Conservation (phyloP, 2,113 vertebrate genomes). For the Silurus glanis region DNA sequence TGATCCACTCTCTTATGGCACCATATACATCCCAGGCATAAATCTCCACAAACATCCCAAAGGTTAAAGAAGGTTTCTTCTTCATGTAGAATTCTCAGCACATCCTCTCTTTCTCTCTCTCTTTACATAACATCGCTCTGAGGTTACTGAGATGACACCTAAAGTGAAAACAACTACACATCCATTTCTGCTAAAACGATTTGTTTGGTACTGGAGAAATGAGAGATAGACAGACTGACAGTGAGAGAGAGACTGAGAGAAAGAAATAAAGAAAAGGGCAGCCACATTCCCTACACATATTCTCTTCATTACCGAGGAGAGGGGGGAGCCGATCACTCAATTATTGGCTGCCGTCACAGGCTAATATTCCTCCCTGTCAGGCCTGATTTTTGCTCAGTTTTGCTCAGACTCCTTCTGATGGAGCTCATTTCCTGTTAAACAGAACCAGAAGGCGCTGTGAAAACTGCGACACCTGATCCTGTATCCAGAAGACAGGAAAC, state of each 20-base stretch:
- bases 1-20: constrained; percentile 72
- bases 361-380: constrained; percentile 85
- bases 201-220: constrained; percentile 65
- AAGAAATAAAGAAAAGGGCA: constrained; percentile 64
- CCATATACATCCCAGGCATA: constrained; percentile 55
- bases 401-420: constrained; percentile 78
- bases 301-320: constrained; percentile 77
- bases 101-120: constrained; percentile 38
- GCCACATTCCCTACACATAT: constrained; percentile 81
- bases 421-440: constrained; percentile 77
- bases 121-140: constrained; percentile 68
- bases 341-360: constrained; percentile 78
- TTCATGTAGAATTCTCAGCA: neutral
- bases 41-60: constrained; percentile 61
- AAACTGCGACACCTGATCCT: constrained; percentile 81
- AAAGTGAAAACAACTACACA: constrained; percentile 69
- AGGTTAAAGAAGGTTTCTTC: constrained; percentile 37
- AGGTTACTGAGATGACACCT: constrained; percentile 74
- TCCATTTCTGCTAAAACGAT: constrained; percentile 69
- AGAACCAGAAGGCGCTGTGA: constrained; percentile 82
- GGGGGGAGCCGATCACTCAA: constrained; percentile 75
- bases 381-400: constrained; percentile 79
- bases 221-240: constrained; percentile 14
- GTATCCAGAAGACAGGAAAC: constrained; percentile 67
- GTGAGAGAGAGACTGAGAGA: constrained; percentile 53